Percentiles rank a stretch among this genome's conserved stretches.
Evolutionary conservation across 35 echinoderm and acorn worm genomes (phyloP).

Genomic region (Chiridota heheva): DNA sequence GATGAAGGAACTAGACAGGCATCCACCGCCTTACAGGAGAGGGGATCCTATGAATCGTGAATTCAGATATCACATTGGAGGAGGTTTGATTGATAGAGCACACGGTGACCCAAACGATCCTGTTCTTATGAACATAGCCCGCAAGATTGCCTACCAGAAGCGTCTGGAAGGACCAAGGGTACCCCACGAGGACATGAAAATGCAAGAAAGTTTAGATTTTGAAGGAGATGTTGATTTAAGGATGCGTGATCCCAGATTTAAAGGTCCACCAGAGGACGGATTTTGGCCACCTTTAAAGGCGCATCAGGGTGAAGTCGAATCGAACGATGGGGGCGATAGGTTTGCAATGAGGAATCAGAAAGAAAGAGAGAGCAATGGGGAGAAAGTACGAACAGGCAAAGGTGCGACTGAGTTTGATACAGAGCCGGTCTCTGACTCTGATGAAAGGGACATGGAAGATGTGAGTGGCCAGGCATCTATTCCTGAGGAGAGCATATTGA

Average conservation of each 20-base stretch:
- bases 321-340: conserved; percentile 29
- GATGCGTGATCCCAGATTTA: conserved; percentile 40
- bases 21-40: not conserved
- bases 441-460: not conserved
- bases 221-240: conserved; percentile 57
- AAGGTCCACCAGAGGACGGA: conserved; percentile 11
- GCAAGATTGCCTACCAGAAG: conserved; percentile 32
- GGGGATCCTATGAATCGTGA: not conserved
- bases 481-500: not conserved
- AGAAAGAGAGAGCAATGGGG: not conserved
- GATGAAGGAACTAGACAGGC: conserved; percentile 47
- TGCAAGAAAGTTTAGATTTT: conserved; percentile 19
- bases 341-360: not conserved
- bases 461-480: not conserved
- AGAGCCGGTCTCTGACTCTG: no score
- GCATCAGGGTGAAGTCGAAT: conserved; percentile 12
- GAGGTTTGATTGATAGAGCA: no score
- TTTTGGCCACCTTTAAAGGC: not conserved
- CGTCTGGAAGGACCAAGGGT: conserved; percentile 33
- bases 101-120: conserved; percentile 4
- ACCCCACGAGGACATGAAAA: not conserved
- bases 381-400: not conserved
- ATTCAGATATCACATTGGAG: no score
- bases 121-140: conserved; percentile 16
- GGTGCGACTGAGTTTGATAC: not conserved